phyloP scores from a whole-genome alignment of 92 coral and sea anemone species.

The Parazoanthus swiftii region DNA sequence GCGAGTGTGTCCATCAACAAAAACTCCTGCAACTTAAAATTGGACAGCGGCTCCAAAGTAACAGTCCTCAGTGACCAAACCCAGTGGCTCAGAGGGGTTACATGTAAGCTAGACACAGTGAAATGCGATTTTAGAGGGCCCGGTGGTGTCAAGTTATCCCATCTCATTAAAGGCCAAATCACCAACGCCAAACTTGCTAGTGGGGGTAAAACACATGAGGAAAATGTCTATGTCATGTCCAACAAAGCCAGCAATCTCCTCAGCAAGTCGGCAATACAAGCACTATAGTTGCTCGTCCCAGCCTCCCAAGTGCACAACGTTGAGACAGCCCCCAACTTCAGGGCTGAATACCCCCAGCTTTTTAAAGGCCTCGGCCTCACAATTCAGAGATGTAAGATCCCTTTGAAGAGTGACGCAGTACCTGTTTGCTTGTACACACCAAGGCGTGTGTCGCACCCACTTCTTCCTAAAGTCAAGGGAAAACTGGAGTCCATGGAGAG shows the following conservation, averaged over 20 bases:
- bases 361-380: slow-evolving; percentile 3
- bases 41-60: too few relatives aligned
- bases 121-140: not conserved
- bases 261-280: slow-evolving; percentile 45
- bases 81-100: too few relatives aligned
- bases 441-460: too few relatives aligned
- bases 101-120: not conserved
- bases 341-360: slow-evolving; percentile 15
- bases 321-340: slow-evolving; percentile 43
- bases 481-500: too few relatives aligned
- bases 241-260: slow-evolving; percentile 41
- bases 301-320: slow-evolving; percentile 36
- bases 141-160: not conserved
- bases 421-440: slow-evolving; percentile 5
- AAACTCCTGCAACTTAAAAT: not conserved
- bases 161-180: slow-evolving; percentile 1
- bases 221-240: slow-evolving; percentile 43
- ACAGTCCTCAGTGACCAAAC: too few relatives aligned
- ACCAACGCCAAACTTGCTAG: not conserved
- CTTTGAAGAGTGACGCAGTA: not conserved
- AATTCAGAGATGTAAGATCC: not conserved
- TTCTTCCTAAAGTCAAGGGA: too few relatives aligned
- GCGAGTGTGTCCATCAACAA: not conserved
- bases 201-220: slow-evolving; percentile 13
- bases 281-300: slow-evolving; percentile 39